Conservation (phyloP, 2,888 invertebrate species). For the Drosophila mimica region DNA sequence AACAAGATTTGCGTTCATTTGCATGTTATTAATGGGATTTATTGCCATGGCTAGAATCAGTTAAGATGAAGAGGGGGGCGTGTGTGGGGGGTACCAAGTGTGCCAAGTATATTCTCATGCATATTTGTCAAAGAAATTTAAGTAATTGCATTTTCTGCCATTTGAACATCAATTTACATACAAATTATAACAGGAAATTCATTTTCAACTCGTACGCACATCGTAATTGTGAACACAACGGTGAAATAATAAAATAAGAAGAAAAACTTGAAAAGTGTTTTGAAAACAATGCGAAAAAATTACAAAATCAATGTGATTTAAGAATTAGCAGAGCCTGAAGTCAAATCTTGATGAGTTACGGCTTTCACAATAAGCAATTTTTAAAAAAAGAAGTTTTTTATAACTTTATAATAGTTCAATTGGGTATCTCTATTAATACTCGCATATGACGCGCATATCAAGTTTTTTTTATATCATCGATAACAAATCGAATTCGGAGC, state of each 20-base stretch:
- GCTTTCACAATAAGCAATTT: background rate
- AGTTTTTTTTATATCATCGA: background rate
- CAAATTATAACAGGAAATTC: constrained; percentile 52
- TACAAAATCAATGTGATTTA: background rate
- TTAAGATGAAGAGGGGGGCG: background rate
- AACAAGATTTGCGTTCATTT: constrained; percentile 64
- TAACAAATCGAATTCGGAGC: background rate
- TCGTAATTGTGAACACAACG: constrained; percentile 13
- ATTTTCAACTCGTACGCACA: constrained; percentile 46
- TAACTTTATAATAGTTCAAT: background rate
- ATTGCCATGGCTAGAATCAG: constrained; percentile 41
- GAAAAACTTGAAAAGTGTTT: background rate
- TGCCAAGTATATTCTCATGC: constrained; percentile 28
- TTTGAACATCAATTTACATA: constrained; percentile 61
- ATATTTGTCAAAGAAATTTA: constrained; percentile 75
- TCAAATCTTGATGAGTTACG: background rate
- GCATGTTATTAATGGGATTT: constrained; percentile 70
- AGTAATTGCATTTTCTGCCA: constrained; percentile 69
- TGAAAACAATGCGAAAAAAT: background rate
- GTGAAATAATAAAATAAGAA: constrained; percentile 4
- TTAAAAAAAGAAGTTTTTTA: background rate
- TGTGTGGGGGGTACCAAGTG: background rate
- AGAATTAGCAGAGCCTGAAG: background rate
- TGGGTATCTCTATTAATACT: background rate
- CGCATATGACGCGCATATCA: background rate